These are phyloP conservation scores for Malthinus flaveolus DNA, from an alignment of 2,888 invertebrate genomes.

Conservation along the genomic window DNA sequence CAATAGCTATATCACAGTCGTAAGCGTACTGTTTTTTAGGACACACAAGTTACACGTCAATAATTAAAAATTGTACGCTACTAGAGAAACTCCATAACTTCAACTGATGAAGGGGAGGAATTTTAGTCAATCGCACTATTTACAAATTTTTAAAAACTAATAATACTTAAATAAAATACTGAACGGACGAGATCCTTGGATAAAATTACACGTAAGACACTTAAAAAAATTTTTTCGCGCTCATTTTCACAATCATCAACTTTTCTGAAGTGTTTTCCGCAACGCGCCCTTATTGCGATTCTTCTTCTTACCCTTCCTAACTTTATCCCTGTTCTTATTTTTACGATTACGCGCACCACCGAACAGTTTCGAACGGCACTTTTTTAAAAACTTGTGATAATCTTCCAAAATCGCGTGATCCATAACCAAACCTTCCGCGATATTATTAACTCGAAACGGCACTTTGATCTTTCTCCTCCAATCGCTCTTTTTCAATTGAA, in stretches of 20 bases:
- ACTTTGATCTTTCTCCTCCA: constrained; percentile 41
- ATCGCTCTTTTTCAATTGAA: constrained; percentile 50
- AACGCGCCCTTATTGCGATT: neutral
- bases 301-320: no score
- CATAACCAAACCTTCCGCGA: constrained; percentile 60
- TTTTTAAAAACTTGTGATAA: constrained; percentile 62
- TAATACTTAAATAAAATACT: constrained; percentile 1
- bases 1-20: no score
- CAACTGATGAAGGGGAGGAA: no score
- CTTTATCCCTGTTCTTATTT: neutral
- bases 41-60: no score
- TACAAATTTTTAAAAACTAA: no score
- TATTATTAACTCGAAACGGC: constrained; percentile 56
- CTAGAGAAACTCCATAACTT: no score
- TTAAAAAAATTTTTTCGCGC: neutral
- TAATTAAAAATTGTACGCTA: no score
- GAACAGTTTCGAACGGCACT: constrained; percentile 60
- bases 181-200: constrained; percentile 2
- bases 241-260: constrained; percentile 3
- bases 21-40: no score
- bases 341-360: constrained; percentile 29
- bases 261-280: neutral
- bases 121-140: no score
- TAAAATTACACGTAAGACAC: constrained; percentile 1
- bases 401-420: constrained; percentile 65